phyloP scores from a whole-genome alignment of 2,113 vertebrate genomes.

The Antidorcas marsupialis region DNA sequence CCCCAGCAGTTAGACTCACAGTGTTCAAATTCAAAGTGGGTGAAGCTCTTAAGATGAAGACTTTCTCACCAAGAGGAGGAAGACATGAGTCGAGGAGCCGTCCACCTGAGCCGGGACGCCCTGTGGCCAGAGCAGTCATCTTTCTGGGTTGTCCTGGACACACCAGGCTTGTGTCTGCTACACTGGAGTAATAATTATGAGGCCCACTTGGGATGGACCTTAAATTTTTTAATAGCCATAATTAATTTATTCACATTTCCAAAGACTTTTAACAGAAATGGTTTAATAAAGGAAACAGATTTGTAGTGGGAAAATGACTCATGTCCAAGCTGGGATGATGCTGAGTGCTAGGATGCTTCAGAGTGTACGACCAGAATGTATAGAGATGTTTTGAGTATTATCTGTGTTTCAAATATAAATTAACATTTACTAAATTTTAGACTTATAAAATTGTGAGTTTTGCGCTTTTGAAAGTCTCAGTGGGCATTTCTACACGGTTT shows the following conservation, averaged over 20 bases:
- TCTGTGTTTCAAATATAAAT: background rate
- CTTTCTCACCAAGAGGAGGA: background rate
- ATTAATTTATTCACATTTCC: background rate
- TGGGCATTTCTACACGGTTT: background rate
- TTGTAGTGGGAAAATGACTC: background rate
- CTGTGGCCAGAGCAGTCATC: background rate
- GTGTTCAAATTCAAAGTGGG: background rate
- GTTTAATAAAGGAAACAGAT: background rate
- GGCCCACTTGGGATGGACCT: background rate
- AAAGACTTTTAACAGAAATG: background rate
- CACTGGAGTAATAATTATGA: background rate
- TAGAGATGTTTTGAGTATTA: background rate
- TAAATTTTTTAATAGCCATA: background rate
- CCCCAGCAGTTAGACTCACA: background rate
- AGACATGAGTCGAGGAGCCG: background rate
- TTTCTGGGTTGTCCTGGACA: background rate
- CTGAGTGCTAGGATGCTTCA: background rate
- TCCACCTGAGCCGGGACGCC: accelerated
- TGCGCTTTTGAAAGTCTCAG: background rate
- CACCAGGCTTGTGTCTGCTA: background rate
- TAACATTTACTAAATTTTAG: background rate
- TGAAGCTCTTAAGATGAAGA: background rate
- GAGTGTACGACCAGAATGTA: background rate
- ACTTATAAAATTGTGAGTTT: background rate
- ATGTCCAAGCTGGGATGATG: background rate